Percentiles rank a stretch among this genome's conserved stretches.
These are phyloP conservation scores for Tetanocera ferruginea DNA, from an alignment of 2,888 invertebrate genomes.

Conservation along the genomic window DNA sequence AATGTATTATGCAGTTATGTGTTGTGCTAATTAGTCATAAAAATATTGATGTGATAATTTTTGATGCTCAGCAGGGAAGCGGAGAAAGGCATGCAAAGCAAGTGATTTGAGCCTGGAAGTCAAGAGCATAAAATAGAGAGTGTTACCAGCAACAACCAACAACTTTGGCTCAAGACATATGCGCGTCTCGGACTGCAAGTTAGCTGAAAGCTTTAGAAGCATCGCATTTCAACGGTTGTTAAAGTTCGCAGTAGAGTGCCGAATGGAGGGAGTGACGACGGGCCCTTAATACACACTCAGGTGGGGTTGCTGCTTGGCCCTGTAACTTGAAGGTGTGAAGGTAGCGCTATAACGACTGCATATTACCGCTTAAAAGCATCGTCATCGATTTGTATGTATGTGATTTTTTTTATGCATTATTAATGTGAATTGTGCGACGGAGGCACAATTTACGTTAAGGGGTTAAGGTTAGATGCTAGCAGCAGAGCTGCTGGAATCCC, in stretches of 20 bases:
- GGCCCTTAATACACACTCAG: no score
- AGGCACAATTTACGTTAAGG: no score
- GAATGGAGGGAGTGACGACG: background rate
- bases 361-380: background rate
- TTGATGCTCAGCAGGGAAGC: slow-evolving; percentile 43
- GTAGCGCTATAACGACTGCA: background rate
- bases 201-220: background rate
- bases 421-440: background rate
- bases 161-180: background rate
- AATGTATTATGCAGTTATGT: slow-evolving; percentile 58
- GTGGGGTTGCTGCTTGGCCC: background rate
- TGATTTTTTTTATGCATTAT: background rate
- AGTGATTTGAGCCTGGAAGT: background rate
- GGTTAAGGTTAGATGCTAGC: no score
- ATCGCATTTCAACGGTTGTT: slow-evolving; percentile 8
- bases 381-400: background rate
- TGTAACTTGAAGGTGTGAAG: background rate
- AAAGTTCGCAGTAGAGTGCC: background rate
- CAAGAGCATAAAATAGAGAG: background rate
- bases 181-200: background rate
- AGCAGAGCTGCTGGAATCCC: no score
- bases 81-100: slow-evolving; percentile 22
- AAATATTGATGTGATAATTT: slow-evolving; percentile 61
- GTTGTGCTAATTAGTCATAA: slow-evolving; percentile 61
- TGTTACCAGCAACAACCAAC: background rate